Evolutionary conservation across 35 echinoderm and acorn worm species (phyloP).

Genomic region (Heliocidaris tuberculata): DNA sequence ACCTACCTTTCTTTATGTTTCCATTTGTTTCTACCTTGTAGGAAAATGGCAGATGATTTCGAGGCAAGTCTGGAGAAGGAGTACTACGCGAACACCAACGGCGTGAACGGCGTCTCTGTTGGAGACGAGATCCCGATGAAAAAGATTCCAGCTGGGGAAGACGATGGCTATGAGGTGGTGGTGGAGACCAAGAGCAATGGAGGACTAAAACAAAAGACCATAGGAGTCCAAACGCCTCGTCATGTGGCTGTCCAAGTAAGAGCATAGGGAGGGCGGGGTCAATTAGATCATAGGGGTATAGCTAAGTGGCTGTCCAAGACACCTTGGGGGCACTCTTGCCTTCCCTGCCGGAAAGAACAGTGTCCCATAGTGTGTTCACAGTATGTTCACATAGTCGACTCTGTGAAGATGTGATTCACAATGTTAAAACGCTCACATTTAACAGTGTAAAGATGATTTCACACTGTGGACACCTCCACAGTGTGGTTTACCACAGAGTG

Average conservation of each 20-base stretch:
- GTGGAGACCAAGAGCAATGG: conserved; percentile 32
- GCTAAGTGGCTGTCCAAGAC: no score
- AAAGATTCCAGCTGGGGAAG: neutral
- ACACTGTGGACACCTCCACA: no score
- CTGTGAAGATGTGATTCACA: no score
- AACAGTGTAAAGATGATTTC: no score
- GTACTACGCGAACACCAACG: conserved; percentile 20
- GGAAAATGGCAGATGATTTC: conserved; percentile 27
- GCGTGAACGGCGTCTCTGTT: neutral
- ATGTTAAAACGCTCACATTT: no score
- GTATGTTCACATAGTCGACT: no score
- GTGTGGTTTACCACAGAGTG: no score
- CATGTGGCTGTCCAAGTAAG: conserved; percentile 60
- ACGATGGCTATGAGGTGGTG: conserved; percentile 25
- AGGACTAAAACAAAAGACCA: neutral
- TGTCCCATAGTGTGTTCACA: no score
- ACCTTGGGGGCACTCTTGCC: no score
- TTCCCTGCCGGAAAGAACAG: no score
- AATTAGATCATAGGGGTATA: no score
- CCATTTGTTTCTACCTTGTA: neutral
- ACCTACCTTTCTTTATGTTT: neutral
- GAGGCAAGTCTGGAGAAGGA: conserved; percentile 44
- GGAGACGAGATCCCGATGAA: neutral
- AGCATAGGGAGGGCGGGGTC: no score
- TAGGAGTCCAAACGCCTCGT: conserved; percentile 53